Evolutionary conservation across 1,140 invertebrate species (phyloP), one percentile per base, ranked within the genome.

Genomic region (Ostrea denselamellosa): DNA sequence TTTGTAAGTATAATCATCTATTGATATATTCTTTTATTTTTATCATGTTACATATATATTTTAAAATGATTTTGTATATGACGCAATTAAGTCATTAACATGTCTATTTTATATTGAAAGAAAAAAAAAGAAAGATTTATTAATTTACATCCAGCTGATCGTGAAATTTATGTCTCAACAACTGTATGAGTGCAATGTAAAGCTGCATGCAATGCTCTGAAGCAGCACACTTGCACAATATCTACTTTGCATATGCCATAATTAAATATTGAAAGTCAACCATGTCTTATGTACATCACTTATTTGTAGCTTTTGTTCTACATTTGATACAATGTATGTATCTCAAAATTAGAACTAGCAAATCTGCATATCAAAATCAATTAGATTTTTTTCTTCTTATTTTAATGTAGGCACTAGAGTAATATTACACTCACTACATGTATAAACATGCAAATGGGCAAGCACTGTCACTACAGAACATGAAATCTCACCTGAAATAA

Each of bases 401-500:
- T 44, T 44, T 44, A 44, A 44, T 44, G 34, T 44, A 44, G 7
- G n/a, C 56, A 62, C 17, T 62, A 77, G 25, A 25, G 68, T 25
- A 77, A 25, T 3, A 77, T 77, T 77, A 8, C 68, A 34, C 68
- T 28, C 22, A 77, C 68, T 77, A 71, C 12, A 5, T 19, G 17
- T 62, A 62, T 62, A 62, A 62, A 9, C 68, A 77, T 77, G 68
- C 68, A 5, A 77, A 34, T 34, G 68, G n/a, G 25, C 25, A 77
- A 77, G 68, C 68, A 77, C 25, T 28, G 68, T 77, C 22, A 77
- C 68, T 77, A 77, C 58, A 62, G 14, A 62, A 62, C 68, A 77
- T 77, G 68, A 77, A 25, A 34, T 77, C 68, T 77, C 68, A 77
- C 68, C 68, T 77, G 68, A 77, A 77, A 77, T 77, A 77, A 77